A percentile compares a stretch with the other conserved stretches of the same genome.
These are phyloP conservation scores for Intellagama lesueurii DNA, from an alignment of 2,797 vertebrate genomes.

Conservation along the genomic window DNA sequence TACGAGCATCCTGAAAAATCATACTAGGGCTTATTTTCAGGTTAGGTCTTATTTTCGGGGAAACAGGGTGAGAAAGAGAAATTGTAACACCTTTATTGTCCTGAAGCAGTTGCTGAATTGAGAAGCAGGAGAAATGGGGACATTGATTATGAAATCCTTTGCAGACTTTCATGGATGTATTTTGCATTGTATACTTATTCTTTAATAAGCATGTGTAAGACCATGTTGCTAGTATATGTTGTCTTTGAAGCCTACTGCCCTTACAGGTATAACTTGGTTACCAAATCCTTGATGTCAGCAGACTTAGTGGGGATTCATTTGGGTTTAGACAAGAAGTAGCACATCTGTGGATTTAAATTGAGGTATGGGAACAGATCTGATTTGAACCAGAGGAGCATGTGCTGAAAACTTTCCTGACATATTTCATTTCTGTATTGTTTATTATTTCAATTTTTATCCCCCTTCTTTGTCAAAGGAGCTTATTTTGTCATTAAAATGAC, in stretches of 20 bases:
- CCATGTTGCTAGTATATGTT: background rate
- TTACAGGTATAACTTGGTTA: background rate
- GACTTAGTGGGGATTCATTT: background rate
- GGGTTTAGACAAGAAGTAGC: background rate
- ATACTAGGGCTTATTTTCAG: too few relatives aligned
- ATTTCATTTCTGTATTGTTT: background rate
- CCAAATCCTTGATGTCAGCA: background rate
- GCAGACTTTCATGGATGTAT: background rate
- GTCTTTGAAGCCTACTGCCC: background rate
- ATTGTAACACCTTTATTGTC: background rate
- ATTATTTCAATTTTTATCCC: background rate
- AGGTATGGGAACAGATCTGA: too few relatives aligned
- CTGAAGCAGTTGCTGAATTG: background rate
- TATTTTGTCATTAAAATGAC: too few relatives aligned
- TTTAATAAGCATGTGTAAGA: background rate
- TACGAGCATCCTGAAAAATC: too few relatives aligned
- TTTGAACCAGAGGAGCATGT: background rate
- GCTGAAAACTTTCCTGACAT: background rate
- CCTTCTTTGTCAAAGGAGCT: background rate
- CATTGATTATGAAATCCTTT: background rate
- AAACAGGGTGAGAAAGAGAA: background rate
- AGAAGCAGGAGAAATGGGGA: background rate
- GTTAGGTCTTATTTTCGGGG: too few relatives aligned
- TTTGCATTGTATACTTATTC: background rate
- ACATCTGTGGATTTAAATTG: background rate